Evolutionary conservation across 1,140 invertebrate species (phyloP), one percentile per base, ranked within the genome.

Genomic region (Hylaeus volcanicus): DNA sequence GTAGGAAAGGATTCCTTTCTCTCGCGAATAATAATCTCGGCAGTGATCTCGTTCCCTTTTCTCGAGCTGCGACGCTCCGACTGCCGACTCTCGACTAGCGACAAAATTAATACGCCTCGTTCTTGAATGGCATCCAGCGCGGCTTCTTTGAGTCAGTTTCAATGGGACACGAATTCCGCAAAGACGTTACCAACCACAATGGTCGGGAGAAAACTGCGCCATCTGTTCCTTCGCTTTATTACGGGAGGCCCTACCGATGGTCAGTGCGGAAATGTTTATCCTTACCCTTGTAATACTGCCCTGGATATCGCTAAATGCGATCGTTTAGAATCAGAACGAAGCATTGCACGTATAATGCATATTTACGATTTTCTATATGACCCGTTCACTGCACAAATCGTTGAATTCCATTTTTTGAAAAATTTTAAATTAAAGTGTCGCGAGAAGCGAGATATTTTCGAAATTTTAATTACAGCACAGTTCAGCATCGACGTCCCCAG

Each of bases 91-190:
- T 26, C 26, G 78, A 74, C 53, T 41, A 45, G 55, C 63, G 78
- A 68, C 78, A 74, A 80, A 79, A 80, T 80, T 80, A 80, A 80
- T 80, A 80, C 72, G 63, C 71, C 55, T 68, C 37, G 61, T 58
- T 74, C 72, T 72, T 60, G 71, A 68, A 74, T 45, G 61, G 41
- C 15, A 68, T 56, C 78, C 61, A 55, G 9, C 63, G 60, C 73
- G 53, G 71, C 45, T 61, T 74, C 78, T 74, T 74, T 58, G 72
- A 58, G 58, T 11, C n/a, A 8, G n/a, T 74, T 68, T 74, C 53
- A 80, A 80, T 68, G 68, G 78, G 53, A 68, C 78, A 48, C 14
- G 61, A 72, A 79, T 79, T 80, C 72, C 63, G 15, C 72, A 48
- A 74, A 74, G 72, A 80, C 78, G 64, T 74, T 61, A 26, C 45